Evolutionary conservation across 2,888 invertebrate genomes (phyloP), one percentile per base, ranked within the genome.

Genomic region (Nephrotoma appendiculata): DNA sequence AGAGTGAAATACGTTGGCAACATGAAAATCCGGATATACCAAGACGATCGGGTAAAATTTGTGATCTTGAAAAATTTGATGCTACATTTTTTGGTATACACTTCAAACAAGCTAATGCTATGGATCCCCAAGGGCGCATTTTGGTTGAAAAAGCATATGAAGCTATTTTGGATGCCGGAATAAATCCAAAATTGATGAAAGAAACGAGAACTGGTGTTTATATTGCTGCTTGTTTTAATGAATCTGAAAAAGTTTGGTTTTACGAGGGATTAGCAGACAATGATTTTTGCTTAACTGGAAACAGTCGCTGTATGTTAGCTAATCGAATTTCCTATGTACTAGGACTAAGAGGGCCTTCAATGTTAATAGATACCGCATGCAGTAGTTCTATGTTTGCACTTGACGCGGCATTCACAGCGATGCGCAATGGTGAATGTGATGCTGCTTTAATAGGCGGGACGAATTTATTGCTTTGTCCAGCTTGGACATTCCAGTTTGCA

Each of bases 311-410:
- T 5, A 98, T 98, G 97, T 93, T 98, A 90, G 96, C 98, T 12
- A 97, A 98, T 91, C 94, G 98, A 86, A 94, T 99, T 88, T 98
- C 98, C 0, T 98, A 96, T 91, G 95, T 95, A 92, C 93, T 98
- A 88, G 98, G 98, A 41, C 93, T 97, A 1, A 0, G 19, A 1
- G 19, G 19, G 19, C 19, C 19, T 19, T 19, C 19, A 19, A 19
- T 19, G 19, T 0, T 19, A 19, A 19, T 19, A 19, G 19, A 19
- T 19, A 19, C 19, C 19, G 19, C 19, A 1, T 19, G 15, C 91
- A 98, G 98, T n/a, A 98, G 98, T 87, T 96, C 98, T 9, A 93
- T 98, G 88, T 95, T 96, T 89, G 98, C 98, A 0, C 88, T 98
- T 87, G 97, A 98, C 89, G 95, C 95, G 88, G 97, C 96, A 12